Base-by-base conservation (phyloP, 1,140 invertebrate genomes). In the Cyphomyrmex costatus region DNA sequence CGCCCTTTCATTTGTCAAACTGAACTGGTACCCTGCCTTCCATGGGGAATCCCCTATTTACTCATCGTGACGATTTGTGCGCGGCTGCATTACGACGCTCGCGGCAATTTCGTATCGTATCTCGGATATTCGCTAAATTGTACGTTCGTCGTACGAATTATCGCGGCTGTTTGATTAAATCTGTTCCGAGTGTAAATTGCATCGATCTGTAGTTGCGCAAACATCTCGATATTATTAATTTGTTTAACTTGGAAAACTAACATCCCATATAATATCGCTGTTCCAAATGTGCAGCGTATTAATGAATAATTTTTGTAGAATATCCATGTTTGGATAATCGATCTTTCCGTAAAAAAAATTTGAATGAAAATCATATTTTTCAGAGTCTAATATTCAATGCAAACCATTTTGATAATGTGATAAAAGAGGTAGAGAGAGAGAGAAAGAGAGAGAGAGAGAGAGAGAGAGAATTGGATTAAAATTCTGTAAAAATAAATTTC, bases 1-100 rank as follows among this genome's bases (percentile, higher is more conserved):
- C 73, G 63, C 46, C 49, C 66, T 85, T 79, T 79, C 88, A 77
- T 88, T 88, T 78, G 79, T 88, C 87, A 56, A 53, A 58, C 71
- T 12, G 21, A 70, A 51, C 77, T 80, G 16, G 30, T 56, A 70
- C n/a, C 21, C 49, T 70, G 14, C 51, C 36, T 61, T 83, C 79
- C 53, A 21, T 71, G 79, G 66, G 68, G 53, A 60, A 73, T 83
- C 33, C 30, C 56, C 53, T 83, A 74, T 83, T 83, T 83, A 83
- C 53, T 83, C 68, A 83, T 74, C 56, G 79, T 83, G 79, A n/a
- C 68, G 36, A 73, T 83, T 74, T 42, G 68, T 61, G 53, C 68
- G 21, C 70, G 79, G n/a, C 53, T 83, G 68, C 36, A 83, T 83
- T 74, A 73, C 66, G 60, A 4, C 19, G 68, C 24, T 60, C 68